Conservation (phyloP, 1,140 invertebrate genomes). For the Triops cancriformis region DNA sequence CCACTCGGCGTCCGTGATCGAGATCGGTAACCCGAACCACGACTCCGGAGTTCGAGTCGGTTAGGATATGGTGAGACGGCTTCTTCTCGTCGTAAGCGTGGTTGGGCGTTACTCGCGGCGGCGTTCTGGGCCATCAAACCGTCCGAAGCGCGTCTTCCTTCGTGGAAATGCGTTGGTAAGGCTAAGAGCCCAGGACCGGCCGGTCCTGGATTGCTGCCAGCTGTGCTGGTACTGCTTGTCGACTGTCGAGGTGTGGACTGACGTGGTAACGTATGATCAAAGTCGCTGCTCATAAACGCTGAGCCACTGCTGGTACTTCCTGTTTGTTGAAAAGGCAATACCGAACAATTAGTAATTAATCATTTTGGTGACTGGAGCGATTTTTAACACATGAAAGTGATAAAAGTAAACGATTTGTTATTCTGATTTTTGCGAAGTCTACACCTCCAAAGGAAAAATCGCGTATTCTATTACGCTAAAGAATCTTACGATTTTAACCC, state of each 20-base stretch:
- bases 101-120: slow-evolving; percentile 21
- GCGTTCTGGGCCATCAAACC: slow-evolving; percentile 50
- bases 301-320: neutral
- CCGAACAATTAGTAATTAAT: neutral
- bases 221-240: neutral
- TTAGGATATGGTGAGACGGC: neutral
- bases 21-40: neutral
- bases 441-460: no score
- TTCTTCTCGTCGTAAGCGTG: neutral
- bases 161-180: slow-evolving; percentile 63
- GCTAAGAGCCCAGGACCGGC: slow-evolving; percentile 18
- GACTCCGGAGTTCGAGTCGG: neutral
- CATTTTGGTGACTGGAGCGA: no score
- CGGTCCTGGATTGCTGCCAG: slow-evolving; percentile 22
- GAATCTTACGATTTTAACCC: no score
- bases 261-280: neutral
- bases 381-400: no score
- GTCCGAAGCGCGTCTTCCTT: slow-evolving; percentile 81
- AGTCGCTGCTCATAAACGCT: neutral
- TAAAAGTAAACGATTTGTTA: no score
- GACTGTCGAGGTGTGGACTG: neutral
- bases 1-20: neutral
- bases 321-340: neutral
- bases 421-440: no score
- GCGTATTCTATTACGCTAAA: no score